Base-by-base conservation (phyloP, 2,888 invertebrate genomes). In the Pyrgus malvae region DNA sequence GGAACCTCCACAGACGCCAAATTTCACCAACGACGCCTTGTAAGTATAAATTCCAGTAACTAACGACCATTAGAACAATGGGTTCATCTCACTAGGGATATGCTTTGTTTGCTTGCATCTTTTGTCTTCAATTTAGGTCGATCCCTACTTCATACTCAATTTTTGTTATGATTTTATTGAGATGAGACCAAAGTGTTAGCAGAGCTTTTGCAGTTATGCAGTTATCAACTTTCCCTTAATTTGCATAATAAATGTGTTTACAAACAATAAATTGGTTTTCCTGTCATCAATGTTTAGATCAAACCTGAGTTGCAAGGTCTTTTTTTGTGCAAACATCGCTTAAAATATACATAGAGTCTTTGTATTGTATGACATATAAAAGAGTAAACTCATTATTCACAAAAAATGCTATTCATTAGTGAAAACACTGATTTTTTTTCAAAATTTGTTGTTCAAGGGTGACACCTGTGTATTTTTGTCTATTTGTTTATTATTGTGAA, bases 11-110 rank as follows among this genome's bases (percentile, higher is more conserved):
- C 95, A 95, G 83, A 92, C 94, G 69, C 98, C 98, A 74, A 93
- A 94, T 85, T 99, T 99, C 88, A 96, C 96, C 77, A 98, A 98
- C 83, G 98, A 98, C 78, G 94, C 97, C 80, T 98, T 95, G 98
- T 98, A 93, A 96, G 97, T 94, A 78, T 58, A 21, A 27, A 25
- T 27, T 27, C 21, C 16, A 38, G 25, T 53, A 45, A 31, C 21
- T 38, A 45, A 27, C 14, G 5, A 23, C 25, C 38, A 45, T 14
- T 7, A 31, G 4, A 25, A 21, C 21, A 27, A 11, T 23, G 37
- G 29, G 44, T 6, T 4, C n/a, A 46, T 38, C 25, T 45, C 53
- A 37, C 44, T 21, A 53, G 53, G 45, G 53, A 53, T 53, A 19
- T 45, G 21, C 53, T 53, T 53, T 38, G 45, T 45, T 25, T 21